These are phyloP conservation scores for Mythimna albipuncta DNA, from an alignment of 2,888 invertebrate genomes.

Conservation along the genomic window DNA sequence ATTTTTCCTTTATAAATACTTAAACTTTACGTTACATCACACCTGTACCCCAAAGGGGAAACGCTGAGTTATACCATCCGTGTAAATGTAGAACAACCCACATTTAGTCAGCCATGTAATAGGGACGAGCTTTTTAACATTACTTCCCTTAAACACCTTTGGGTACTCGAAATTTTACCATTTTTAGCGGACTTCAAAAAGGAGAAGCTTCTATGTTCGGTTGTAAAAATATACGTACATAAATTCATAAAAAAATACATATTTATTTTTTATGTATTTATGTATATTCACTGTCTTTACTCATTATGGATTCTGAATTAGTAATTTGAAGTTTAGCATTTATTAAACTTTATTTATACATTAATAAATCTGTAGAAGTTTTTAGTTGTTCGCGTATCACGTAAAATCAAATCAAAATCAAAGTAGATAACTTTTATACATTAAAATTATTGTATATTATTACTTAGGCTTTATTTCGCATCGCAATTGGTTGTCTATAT, in stretches of 20 bases:
- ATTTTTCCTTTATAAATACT: conserved; percentile 14
- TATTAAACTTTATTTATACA: no score
- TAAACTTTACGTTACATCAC: conserved; percentile 7
- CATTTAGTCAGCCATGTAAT: neutral
- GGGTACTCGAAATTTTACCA: neutral
- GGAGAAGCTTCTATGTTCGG: neutral
- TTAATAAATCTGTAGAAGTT: no score
- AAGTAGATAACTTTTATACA: no score
- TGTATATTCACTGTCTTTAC: no score
- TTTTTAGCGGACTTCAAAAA: neutral
- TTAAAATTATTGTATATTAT: no score
- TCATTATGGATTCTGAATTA: no score
- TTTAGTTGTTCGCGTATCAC: no score
- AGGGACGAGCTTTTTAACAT: neutral
- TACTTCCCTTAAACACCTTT: neutral
- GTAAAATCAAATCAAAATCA: no score
- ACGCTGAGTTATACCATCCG: neutral
- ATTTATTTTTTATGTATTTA: no score
- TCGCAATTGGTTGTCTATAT: no score
- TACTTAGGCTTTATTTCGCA: no score
- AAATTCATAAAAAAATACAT: no score
- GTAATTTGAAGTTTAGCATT: neutral
- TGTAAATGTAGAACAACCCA: neutral
- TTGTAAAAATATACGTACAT: neutral
- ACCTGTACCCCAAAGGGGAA: conserved; percentile 4